Evolutionary conservation across 2,797 vertebrate genomes (phyloP).

Genomic region (Eulemur mongoz): DNA sequence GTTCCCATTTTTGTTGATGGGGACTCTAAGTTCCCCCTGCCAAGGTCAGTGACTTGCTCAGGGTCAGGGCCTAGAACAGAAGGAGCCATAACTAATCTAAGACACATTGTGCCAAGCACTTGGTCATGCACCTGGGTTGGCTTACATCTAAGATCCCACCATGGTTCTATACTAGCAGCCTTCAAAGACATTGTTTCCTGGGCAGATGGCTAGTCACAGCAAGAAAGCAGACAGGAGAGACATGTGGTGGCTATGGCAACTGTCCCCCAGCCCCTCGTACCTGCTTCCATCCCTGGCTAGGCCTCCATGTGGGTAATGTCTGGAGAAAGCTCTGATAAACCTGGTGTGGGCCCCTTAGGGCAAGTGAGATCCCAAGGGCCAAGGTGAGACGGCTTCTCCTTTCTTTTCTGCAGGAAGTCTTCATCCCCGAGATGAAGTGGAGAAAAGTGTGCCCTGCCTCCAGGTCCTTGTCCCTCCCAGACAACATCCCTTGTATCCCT

Average conservation of each 20-base stretch:
- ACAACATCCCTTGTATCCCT: conserved; percentile 86
- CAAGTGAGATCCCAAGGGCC: background rate
- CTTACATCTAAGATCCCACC: background rate
- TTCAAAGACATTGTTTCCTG: background rate
- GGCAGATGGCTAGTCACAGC: background rate
- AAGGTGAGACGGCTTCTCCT: background rate
- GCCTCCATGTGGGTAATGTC: background rate
- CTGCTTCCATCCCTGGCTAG: background rate
- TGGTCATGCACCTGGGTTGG: background rate
- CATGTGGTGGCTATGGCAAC: background rate
- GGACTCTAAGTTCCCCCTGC: background rate
- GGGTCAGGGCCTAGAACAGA: background rate
- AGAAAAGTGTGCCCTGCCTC: conserved; percentile 91
- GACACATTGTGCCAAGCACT: background rate
- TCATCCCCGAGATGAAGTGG: conserved; percentile 93
- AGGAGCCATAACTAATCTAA: background rate
- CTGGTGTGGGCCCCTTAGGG: background rate
- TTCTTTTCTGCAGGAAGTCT: conserved; percentile 86
- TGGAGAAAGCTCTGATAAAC: background rate
- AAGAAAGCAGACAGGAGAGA: background rate
- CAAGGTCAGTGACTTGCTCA: background rate
- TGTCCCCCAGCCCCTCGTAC: background rate
- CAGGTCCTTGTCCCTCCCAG: conserved; percentile 90
- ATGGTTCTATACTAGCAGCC: background rate
- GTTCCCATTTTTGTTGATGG: conserved; percentile 26